Evolutionary conservation across 2,797 vertebrate genomes (phyloP), one percentile per base, ranked within the genome.

Genomic region (Coranthus polyacanthus): DNA sequence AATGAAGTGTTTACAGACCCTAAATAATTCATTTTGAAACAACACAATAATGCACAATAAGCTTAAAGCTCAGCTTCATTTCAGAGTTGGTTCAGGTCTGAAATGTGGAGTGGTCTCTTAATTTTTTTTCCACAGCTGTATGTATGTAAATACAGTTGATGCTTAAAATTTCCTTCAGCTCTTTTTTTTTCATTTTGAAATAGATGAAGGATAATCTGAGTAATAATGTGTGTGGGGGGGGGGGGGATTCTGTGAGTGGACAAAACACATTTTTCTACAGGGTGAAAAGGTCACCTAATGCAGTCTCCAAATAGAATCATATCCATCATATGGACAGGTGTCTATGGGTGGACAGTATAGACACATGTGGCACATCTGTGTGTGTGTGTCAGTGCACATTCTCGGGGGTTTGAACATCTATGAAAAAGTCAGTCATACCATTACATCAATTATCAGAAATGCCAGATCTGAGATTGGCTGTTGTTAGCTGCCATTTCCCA

Each of bases 361-460:
- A 60, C 56, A 39, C 2, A 12, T 34, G 21, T n/a, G 2, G 18
- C 21, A 3, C 2, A 75, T 38, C 72, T 79, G 79, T 51, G 47
- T 74, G 77, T 57, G 77, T 82, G 81, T 81, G 80, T 34, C 71
- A 79, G 82, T 75, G 22, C 20, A n/a, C 20, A 11, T 41, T 49
- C 8, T 32, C 0, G 6, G 0, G 44, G 39, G 50, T 44, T 57
- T 55, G 18, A 18, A 66, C 36, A 58, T 73, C 38, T 21, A 51
- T 26, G 3, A 18, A 13, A 34, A 57, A 57, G 47, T 1, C 4
- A 42, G n/a, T 29, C 34, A 43, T 12, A 53, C 37, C 26, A 36
- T 70, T 69, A 54, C 46, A 39, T 85, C 55, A 75, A 60, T 77
- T 77, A 79, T 68, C 44, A 64, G 52, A 80, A 81, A 78, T 61